A percentile compares a stretch with the other conserved stretches of the same genome.
phyloP scores from a whole-genome alignment of 2,113 vertebrate species.

The Bothrops jararaca region DNA sequence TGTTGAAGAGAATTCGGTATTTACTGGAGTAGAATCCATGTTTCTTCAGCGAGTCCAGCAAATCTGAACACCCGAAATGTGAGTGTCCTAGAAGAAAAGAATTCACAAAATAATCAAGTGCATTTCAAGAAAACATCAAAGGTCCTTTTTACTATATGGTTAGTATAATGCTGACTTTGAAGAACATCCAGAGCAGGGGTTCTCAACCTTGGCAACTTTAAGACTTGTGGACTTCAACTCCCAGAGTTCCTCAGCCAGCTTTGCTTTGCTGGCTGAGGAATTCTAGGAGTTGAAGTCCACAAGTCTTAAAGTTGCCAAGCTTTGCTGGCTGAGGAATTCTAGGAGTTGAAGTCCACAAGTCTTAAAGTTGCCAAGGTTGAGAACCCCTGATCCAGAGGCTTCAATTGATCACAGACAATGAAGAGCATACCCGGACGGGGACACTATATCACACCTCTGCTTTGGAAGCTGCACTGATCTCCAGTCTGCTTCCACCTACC shows the following conservation, averaged over 20 bases:
- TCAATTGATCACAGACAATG: not conserved
- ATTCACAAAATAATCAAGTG: not conserved
- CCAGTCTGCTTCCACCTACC: not conserved
- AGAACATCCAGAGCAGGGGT: not conserved
- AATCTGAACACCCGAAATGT: not conserved
- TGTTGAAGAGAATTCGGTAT: not conserved
- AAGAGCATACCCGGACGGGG: not conserved
- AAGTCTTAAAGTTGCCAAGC: no score
- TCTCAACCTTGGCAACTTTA: no score
- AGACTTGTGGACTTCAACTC: no score
- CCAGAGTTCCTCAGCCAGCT: no score
- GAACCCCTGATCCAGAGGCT: not conserved
- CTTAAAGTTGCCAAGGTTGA: no score
- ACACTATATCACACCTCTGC: not conserved
- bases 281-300: no score
- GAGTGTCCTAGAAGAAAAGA: not conserved
- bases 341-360: no score
- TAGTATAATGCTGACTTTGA: not conserved
- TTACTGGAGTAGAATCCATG: constrained; percentile 32
- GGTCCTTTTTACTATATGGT: not conserved
- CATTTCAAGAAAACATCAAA: not conserved
- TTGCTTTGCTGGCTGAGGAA: no score
- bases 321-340: no score
- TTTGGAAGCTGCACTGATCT: not conserved
- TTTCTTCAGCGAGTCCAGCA: not conserved